Base-by-base conservation (phyloP, 2,888 invertebrate genomes). In the Ormyrus nitidulus region DNA sequence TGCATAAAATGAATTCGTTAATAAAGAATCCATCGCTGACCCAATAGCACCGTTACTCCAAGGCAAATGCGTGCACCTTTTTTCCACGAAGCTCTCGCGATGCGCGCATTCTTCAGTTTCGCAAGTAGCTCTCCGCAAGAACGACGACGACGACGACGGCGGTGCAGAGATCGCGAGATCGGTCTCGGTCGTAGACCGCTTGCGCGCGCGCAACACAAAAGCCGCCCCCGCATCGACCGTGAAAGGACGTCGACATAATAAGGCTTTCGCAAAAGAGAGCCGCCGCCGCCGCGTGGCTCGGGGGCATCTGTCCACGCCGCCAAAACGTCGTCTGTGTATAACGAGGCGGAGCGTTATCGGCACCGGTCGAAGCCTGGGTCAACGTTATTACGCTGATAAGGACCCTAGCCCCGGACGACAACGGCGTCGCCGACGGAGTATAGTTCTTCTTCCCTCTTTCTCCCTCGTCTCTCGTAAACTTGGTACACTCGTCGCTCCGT, bases 361-460 rank as follows among this genome's bases (percentile, higher is more conserved):
- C 9, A 19, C 10, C 68, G 34, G 49, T 13, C 64, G 66, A 44
- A 68, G 59, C 69, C 64, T 77, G 76, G 76, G 69, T 77, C 76
- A 77, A 77, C 76, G 76, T 70, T 77, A 77, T 77, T 77, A 70
- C 69, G 34, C 34, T 64, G 70, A 77, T 77, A 77, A 77, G 70
- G 69, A n/a, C 34, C 34, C 34, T 2, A 34, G 34, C 34, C 34
- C 34, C 34, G 34, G 34, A 34, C 34, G 34, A 34, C 34, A 3
- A 34, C 34, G 34, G 34, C 34, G 34, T 34, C 34, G 34, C 34
- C 34, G 34, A 34, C 34, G 34, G 34, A 34, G 34, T 34, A 34
- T 34, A 4, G 34, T 34, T 34, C 34, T 34, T 34, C 34, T 34
- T 34, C 34, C 34, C 34, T 34, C 34, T 34, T 34, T 34, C 3